Base-by-base conservation (phyloP, 2,888 invertebrate genomes). In the Stratiomys singularior region DNA sequence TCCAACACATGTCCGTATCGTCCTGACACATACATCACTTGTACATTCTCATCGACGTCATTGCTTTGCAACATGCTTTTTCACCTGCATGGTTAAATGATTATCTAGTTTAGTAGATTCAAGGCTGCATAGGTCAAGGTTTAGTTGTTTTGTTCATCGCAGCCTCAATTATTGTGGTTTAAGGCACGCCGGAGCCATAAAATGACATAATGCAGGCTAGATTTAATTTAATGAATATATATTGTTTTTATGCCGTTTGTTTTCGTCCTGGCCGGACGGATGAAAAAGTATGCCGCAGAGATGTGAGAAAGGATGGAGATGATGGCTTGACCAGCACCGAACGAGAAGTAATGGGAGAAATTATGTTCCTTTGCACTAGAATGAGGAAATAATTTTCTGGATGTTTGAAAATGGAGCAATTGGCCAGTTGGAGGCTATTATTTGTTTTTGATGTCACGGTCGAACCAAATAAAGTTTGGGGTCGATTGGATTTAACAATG, bases 131-230 rank as follows among this genome's bases (percentile, higher is more conserved):
- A 46, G 69, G 69, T 47, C 69, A 69, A 69, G 69, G 69, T 30
- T 47, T 69, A n/a, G 47, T 30, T 21, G 30, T 25, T 47, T 69
- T 69, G 1, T 25, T 25, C 25, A 44, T 47, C 46, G 47, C 25
- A 69, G 47, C 9, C 9, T 37, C 69, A 69, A 69, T 69, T 69
- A 47, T 69, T 13, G 69, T 69, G 69, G 69, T 46, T 47, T 30
- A n/a, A 44, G 4, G 69, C 47, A 47, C 25, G 69, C 5, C 13
- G 30, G 21, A 25, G 18, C 47, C 69, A 69, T 30, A 25, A 46
- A 69, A 69, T 69, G 69, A 69, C 69, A 69, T 47, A 69, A 69
- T 69, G 46, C 69, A 69, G 69, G 69, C 46, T 46, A 69, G 47
- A 69, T 30, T 69, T 69, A 69, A 69, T 69, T 47, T 47, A 23